Evolutionary conservation across 2,888 invertebrate genomes (phyloP), one percentile per base, ranked within the genome.

Genomic region (Lepidocyrtinus sp.): DNA sequence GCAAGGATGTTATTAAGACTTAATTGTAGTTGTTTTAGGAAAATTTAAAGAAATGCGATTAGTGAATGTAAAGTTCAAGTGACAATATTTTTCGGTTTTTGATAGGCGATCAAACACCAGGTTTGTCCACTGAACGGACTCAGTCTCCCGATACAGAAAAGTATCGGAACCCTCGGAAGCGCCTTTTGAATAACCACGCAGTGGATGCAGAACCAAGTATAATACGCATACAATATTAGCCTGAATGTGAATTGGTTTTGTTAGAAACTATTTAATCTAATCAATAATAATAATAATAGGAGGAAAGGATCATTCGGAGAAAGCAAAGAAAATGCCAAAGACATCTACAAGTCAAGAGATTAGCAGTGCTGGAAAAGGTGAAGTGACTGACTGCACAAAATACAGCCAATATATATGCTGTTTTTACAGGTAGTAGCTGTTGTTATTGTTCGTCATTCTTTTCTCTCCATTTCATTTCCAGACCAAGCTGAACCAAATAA

Each of bases 101-200:
- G 12, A 5, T 36, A 36, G 36, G 12, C 36, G 36, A 36, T 36
- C 12, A n/a, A n/a, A n/a, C 36, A 36, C 36, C 36, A 12, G 36
- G 5, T 12, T 36, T 36, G 36, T 36, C 36, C 36, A n/a, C 70
- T 9, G 76, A 76, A n/a, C n/a, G n/a, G n/a, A n/a, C n/a, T n/a
- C n/a, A n/a, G n/a, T n/a, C n/a, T n/a, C n/a, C n/a, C n/a, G n/a
- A n/a, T n/a, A n/a, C n/a, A n/a, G n/a, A n/a, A n/a, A 69, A 62
- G 62, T 69, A 46, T 26, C 67, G 55, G 22, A 77, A 77, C 67
- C 77, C 71, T 46, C 59, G 65, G 1, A 76, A 76, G 64, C 50
- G 71, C n/a, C 65, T 71, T 25, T 45, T 71, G 77, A 68, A 27
- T n/a, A 59, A 59, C 21, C 21, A 46, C 70, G 45, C 75, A 36